Percentiles rank a stretch among this genome's conserved stretches.
phyloP scores from a whole-genome alignment of 2,797 vertebrate genomes.

The Pantherophis alleghaniensis region DNA sequence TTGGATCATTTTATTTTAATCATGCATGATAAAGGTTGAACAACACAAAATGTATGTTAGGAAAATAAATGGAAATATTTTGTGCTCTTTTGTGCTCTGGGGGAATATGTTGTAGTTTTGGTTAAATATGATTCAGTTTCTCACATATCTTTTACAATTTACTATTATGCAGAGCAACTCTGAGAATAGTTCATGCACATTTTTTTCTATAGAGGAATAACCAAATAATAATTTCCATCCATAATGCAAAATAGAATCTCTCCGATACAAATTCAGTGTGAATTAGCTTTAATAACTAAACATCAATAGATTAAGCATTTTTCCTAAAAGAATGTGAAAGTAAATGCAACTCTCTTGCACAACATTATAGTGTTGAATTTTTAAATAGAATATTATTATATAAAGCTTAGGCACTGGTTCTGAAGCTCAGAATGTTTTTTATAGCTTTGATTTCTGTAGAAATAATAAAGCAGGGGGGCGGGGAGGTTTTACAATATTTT shows the following conservation, averaged over 20 bases:
- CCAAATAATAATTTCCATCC: neutral
- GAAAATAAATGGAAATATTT: neutral
- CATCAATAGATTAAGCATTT: neutral
- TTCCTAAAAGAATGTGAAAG: neutral
- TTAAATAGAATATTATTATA: neutral
- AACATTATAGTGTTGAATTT: neutral
- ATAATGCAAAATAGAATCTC: neutral
- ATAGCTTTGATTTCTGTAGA: neutral
- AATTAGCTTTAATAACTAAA: neutral
- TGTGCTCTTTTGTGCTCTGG: neutral
- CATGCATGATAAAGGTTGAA: neutral
- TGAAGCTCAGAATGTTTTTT: neutral
- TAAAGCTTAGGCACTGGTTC: neutral
- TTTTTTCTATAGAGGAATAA: neutral
- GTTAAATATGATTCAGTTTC: neutral
- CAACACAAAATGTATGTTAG: neutral
- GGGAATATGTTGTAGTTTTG: neutral
- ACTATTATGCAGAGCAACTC: neutral
- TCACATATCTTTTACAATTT: neutral
- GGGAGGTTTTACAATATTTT: neutral
- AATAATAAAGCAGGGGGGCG: rapidly evolving
- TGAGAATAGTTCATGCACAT: no score
- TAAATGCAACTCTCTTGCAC: neutral
- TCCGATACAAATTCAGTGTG: neutral
- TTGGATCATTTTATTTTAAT: neutral